Evolutionary conservation across 2,113 vertebrate species (phyloP).

Genomic region (Argyrosomus japonicus): DNA sequence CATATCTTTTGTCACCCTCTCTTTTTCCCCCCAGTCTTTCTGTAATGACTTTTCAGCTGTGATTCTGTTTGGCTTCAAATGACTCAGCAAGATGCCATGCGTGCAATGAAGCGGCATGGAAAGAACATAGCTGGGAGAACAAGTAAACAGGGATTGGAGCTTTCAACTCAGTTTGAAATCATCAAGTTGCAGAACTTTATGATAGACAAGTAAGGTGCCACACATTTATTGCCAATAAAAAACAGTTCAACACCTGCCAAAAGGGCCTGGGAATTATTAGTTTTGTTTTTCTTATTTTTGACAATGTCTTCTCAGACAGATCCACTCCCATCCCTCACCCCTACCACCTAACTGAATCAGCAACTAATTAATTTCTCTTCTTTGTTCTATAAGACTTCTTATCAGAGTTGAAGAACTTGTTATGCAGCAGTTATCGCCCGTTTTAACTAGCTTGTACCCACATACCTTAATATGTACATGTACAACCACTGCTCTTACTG

Average conservation of each 20-base stretch:
- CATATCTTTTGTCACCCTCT: constrained; percentile 42
- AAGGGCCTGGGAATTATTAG: neutral
- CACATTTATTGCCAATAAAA: constrained; percentile 13
- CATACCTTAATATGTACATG: neutral
- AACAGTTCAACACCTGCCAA: neutral
- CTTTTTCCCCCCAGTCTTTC: constrained; percentile 16
- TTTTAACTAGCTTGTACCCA: neutral
- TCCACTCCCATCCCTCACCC: neutral
- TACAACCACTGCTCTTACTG: neutral
- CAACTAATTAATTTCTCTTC: neutral
- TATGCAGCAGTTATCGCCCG: neutral
- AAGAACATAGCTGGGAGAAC: constrained; percentile 23
- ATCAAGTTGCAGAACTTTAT: constrained; percentile 9
- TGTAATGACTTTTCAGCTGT: constrained; percentile 53
- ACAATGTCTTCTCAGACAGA: neutral
- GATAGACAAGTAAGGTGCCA: neutral
- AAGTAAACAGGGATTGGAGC: constrained; percentile 26
- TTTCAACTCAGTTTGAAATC: constrained; percentile 36
- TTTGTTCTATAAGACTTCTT: neutral
- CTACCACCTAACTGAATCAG: neutral
- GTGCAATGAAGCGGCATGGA: constrained; percentile 24
- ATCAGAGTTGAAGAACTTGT: neutral
- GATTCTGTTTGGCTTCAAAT: constrained; percentile 49
- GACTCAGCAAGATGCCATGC: constrained; percentile 54
- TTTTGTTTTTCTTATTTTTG: neutral